These are phyloP conservation scores for Nothocercus julius DNA, from an alignment of 2,113 vertebrate species.

Conservation along the genomic window DNA sequence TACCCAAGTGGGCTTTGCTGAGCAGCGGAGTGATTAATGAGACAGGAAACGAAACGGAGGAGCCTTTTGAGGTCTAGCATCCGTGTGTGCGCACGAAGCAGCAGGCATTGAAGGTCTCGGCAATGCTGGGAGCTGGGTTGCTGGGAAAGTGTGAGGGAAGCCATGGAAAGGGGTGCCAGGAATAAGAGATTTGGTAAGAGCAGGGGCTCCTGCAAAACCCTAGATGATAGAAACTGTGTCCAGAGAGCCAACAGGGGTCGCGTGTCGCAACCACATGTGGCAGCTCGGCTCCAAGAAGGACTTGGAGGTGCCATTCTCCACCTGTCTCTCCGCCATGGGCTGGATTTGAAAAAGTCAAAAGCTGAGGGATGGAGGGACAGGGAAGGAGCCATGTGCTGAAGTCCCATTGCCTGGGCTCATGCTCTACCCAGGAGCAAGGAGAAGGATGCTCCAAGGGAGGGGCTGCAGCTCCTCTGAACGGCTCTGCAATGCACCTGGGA, in stretches of 20 bases:
- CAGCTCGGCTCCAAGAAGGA: neutral
- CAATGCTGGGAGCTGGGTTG: neutral
- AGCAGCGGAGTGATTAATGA: neutral
- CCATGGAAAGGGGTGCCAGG: neutral
- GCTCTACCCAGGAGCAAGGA: too few relatives aligned
- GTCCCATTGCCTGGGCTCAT: neutral
- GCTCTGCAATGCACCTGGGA: neutral
- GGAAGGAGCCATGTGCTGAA: fast-evolving
- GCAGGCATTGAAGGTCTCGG: neutral
- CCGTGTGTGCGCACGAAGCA: neutral
- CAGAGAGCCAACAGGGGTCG: neutral
- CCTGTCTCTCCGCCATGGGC: neutral
- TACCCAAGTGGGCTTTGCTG: neutral
- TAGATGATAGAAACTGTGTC: neutral
- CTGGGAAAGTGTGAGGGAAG: neutral
- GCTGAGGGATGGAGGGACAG: neutral
- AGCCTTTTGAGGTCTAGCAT: neutral
- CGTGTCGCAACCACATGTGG: neutral
- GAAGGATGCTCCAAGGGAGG: too few relatives aligned
- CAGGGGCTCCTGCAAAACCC: neutral
- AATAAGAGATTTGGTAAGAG: neutral
- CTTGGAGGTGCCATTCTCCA: neutral
- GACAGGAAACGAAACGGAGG: neutral
- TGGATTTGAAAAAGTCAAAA: neutral
- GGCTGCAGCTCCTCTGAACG: too few relatives aligned